Evolutionary conservation across 2,888 invertebrate genomes (phyloP).

Genomic region (Phlogophora meticulosa): DNA sequence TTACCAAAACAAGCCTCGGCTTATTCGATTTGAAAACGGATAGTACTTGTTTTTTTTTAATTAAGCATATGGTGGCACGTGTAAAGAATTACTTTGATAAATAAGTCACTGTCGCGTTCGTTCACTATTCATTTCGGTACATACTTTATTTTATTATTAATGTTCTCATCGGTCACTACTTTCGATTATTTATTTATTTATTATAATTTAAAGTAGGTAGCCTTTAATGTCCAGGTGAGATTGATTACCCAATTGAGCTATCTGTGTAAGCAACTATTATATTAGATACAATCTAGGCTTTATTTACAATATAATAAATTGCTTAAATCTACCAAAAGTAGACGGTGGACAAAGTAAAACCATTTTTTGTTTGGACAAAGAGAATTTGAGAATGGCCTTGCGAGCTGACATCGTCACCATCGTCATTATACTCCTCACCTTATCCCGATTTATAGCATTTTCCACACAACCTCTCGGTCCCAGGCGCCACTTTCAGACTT

Average conservation of each 20-base stretch:
- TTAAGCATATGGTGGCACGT: neutral
- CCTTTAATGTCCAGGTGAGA: neutral
- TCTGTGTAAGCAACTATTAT: neutral
- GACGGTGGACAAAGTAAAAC: too few species aligned
- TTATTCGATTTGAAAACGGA: neutral
- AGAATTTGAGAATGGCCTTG: too few species aligned
- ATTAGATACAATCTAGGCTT: neutral
- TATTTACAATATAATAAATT: neutral
- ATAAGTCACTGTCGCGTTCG: neutral
- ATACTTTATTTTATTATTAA: neutral
- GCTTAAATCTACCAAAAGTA: too few species aligned
- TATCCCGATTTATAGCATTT: too few species aligned
- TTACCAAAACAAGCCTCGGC: constrained; percentile 11
- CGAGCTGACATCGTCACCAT: too few species aligned
- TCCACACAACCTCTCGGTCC: too few species aligned
- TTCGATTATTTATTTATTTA: neutral
- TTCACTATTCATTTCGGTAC: neutral
- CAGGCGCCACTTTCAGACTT: too few species aligned
- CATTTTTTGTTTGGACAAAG: too few species aligned
- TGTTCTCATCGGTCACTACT: too few species aligned
- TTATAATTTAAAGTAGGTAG: too few species aligned
- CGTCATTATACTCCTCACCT: too few species aligned
- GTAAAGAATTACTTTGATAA: neutral
- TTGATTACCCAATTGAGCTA: neutral
- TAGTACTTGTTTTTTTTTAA: neutral